phyloP scores from a whole-genome alignment of 2,888 invertebrate species.

The Macrophya annulata region DNA sequence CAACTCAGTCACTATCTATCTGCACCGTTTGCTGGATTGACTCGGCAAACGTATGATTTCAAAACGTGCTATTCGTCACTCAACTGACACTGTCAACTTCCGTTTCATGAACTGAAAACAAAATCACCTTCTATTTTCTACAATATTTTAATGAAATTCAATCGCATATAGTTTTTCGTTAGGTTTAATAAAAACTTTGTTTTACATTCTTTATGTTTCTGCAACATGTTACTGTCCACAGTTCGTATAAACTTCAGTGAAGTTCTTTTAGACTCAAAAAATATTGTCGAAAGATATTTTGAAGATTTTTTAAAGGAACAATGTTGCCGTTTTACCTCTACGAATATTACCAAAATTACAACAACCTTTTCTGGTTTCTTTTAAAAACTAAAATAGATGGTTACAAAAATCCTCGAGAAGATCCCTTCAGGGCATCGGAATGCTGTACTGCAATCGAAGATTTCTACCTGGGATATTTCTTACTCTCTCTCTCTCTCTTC shows the following conservation, averaged over 20 bases:
- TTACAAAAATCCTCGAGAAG: not conserved
- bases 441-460: constrained; percentile 1
- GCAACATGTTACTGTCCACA: not conserved
- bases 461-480: constrained; percentile 28
- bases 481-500: constrained; percentile 52
- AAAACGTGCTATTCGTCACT: constrained; percentile 6
- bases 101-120: not conserved
- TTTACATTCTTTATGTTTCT: not conserved
- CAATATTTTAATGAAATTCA: not conserved
- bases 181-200: not conserved
- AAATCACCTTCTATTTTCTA: not conserved
- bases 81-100: not conserved
- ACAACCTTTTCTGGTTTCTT: not conserved
- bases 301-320: not conserved
- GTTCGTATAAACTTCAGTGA: not conserved
- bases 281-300: not conserved
- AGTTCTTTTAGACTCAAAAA: not conserved
- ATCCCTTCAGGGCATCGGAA: not conserved
- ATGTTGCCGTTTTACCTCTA: not conserved
- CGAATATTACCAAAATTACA: not conserved
- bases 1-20: not conserved
- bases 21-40: not conserved
- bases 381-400: not conserved
- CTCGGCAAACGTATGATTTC: not conserved
- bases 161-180: no score